Evolutionary conservation across 2,888 invertebrate species (phyloP), one percentile per base, ranked within the genome.

Genomic region (Drosophila glabriapex): DNA sequence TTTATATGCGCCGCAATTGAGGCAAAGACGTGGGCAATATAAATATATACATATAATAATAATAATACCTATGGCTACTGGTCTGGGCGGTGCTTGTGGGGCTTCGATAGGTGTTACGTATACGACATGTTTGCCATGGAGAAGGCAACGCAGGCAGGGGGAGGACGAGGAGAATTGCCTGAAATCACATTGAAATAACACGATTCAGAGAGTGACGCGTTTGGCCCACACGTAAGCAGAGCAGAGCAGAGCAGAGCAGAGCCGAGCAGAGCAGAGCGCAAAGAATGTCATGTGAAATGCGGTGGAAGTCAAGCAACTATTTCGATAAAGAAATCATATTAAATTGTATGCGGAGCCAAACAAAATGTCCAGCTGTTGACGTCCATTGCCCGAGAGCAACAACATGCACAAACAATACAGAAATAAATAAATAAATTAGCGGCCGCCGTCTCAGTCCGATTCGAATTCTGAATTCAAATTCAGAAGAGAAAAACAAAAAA

Each of bases 291-390:
- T 79, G 86, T 81, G 83, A 81, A 69, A 78, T 78, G 78, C 61
- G 50, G 60, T 14, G 73, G 35, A 50, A 80, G 65, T 65, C 68
- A 66, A 65, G 70, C 65, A 85, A 88, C 86, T 82, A 85, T 88
- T 85, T 84, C 82, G 87, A 86, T 86, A 60, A 71, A 73, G 77
- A 79, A 82, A 83, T 86, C 75, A 75, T 84, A 86, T 80, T 72
- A 69, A 83, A 85, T 84, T 73, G 68, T 76, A 83, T 70, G 68
- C 69, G 19, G 43, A 35, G 63, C 62, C 50, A 63, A 88, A 87
- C 85, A 83, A n/a, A n/a, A n/a, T 78, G 68, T 88, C 89, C 85
- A 86, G 89, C 89, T 86, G 86, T 86, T 76, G 83, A 77, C 73
- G 89, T 85, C 86, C 83, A 69, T 86, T 86, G 76, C 76, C 74